Evolutionary conservation across 2,113 vertebrate genomes (phyloP).

Genomic region (Atractosteus spatula): DNA sequence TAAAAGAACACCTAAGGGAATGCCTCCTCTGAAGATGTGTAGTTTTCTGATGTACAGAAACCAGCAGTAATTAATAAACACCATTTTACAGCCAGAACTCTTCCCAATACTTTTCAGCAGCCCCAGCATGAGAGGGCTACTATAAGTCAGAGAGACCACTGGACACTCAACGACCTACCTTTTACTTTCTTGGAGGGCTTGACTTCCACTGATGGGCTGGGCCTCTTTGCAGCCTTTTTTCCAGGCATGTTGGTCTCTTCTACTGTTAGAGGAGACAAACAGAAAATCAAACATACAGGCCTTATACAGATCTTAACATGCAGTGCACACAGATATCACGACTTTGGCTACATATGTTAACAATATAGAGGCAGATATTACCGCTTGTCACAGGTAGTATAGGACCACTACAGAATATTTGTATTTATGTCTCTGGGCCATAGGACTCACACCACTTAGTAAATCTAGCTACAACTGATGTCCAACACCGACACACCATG

Average conservation of each 20-base stretch:
- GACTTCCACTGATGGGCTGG: constrained; percentile 44
- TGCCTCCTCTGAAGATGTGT: neutral
- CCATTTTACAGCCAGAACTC: too few relatives aligned
- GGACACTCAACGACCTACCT: constrained; percentile 50
- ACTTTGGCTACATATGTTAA: too few relatives aligned
- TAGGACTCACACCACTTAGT: too few relatives aligned
- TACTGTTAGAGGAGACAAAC: neutral
- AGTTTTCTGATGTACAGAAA: neutral
- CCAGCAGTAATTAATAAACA: too few relatives aligned
- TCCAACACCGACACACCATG: neutral
- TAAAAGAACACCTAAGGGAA: neutral
- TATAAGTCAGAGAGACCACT: too few relatives aligned
- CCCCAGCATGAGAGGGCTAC: too few relatives aligned
- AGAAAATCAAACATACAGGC: neutral
- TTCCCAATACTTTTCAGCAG: too few relatives aligned
- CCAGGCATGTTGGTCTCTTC: constrained; percentile 64
- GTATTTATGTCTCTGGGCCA: too few relatives aligned
- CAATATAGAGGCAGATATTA: too few relatives aligned
- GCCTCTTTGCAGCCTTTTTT: constrained; percentile 73
- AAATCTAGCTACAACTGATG: neutral
- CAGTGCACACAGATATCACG: neutral
- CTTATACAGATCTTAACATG: neutral
- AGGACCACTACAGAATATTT: too few relatives aligned
- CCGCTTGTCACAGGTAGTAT: too few relatives aligned
- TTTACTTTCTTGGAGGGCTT: constrained; percentile 73